A percentile compares a stretch with the other conserved stretches of the same genome.
phyloP scores from a whole-genome alignment of 2,797 vertebrate species.

The Buceros bicornis region DNA sequence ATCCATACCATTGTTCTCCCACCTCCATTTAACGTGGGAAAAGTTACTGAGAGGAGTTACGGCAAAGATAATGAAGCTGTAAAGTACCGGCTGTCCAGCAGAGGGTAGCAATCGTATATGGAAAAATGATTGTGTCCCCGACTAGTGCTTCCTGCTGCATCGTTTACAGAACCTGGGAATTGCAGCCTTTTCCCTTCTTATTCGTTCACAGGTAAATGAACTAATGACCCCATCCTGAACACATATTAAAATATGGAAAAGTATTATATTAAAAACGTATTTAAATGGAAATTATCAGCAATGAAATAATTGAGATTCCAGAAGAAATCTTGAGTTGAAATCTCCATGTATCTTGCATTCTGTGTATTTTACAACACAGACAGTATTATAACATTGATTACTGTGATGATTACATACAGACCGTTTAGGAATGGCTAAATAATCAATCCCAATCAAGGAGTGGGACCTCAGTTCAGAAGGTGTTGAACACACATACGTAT shows the following conservation, averaged over 20 bases:
- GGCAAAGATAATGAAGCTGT: background rate
- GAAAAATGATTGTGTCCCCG: background rate
- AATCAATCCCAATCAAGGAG: background rate
- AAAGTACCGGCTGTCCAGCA: constrained; percentile 5
- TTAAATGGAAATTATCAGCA: background rate
- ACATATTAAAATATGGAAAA: background rate
- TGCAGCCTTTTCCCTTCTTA: background rate
- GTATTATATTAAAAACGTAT: background rate
- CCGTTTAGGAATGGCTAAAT: background rate
- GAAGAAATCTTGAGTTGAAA: background rate
- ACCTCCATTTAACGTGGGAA: background rate
- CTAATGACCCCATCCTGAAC: background rate
- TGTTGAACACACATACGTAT: background rate
- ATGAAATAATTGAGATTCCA: background rate
- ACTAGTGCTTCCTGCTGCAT: background rate
- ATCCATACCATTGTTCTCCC: background rate
- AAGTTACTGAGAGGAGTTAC: accelerated
- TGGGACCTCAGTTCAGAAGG: background rate
- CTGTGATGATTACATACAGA: background rate
- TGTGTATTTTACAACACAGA: background rate
- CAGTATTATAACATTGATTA: background rate
- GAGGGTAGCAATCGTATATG: constrained; percentile 38
- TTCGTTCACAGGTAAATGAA: background rate
- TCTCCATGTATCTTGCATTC: background rate
- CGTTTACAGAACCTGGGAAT: background rate